Evolutionary conservation across 2,888 invertebrate genomes (phyloP).

Genomic region (Ennomos quercinarius): DNA sequence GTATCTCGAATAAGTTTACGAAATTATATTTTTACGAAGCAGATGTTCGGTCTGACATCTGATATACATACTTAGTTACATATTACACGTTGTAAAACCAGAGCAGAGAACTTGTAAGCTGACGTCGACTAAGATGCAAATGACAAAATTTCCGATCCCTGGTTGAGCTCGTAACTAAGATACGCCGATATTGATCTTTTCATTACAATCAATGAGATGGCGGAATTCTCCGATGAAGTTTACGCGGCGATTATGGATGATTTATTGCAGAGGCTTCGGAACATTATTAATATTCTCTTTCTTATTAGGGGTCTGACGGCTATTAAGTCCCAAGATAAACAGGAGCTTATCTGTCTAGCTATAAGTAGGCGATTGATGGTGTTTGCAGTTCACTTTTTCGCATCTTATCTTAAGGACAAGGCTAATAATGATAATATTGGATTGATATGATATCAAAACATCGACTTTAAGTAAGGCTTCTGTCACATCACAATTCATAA

Average conservation of each 20-base stretch:
- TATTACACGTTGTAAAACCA: no score
- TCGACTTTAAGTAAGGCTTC: no score
- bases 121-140: constrained; percentile 12
- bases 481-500: no score
- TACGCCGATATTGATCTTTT: constrained; percentile 36
- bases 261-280: constrained; percentile 39
- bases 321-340: constrained; percentile 49
- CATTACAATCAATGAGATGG: constrained; percentile 40
- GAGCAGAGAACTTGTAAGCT: not conserved
- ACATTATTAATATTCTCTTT: constrained; percentile 44
- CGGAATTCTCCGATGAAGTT: constrained; percentile 41
- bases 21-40: not conserved
- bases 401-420: not conserved
- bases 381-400: constrained; percentile 23
- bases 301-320: constrained; percentile 42
- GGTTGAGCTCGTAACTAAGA: constrained; percentile 18
- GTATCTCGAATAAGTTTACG: not conserved
- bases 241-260: constrained; percentile 46
- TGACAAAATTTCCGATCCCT: constrained; percentile 3
- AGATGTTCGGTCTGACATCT: no score
- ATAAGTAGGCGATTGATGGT: constrained; percentile 30
- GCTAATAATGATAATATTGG: no score
- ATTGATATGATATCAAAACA: not conserved
- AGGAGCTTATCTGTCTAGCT: constrained; percentile 40
- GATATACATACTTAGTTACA: no score